Base-by-base conservation (phyloP, 2,113 vertebrate genomes). In the Ictidomys tridecemlineatus region DNA sequence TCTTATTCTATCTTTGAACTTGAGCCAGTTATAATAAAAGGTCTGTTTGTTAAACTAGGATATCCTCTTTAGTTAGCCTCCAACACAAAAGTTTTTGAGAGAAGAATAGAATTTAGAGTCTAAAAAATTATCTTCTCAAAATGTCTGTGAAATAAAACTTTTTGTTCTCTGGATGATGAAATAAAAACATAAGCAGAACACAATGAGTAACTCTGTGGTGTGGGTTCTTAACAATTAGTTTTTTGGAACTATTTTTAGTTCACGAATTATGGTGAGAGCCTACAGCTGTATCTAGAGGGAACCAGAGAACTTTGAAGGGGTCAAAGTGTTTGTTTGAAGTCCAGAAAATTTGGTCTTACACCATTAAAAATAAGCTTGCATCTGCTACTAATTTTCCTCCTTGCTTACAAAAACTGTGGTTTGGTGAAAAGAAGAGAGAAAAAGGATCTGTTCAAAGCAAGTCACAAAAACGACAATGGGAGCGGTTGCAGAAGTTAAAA, bases 311-410 rank as follows among this genome's bases (percentile, higher is more conserved):
- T 85, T 89, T 91, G 79, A 45, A 82, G n/a, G 70, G 56, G 58
- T 74, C 79, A 48, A 77, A 94, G 10, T 96, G 39, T 94, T 96
- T 85, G 84, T 77, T 85, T 95, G 77, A 96, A 93, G 58, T 96
- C 53, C 65, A 92, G 48, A 93, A 96, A 92, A 72, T 85, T 80
- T 97, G 90, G 74, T 95, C 76, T 77, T 89, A 91, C 72, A 88
- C 94, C 88, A 92, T 94, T 96, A 83, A 82, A 98, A 96, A 94
- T 96, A 96, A 91, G 73, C 63, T 53, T 79, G 63, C 80, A 85
- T 97, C 85, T 96, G 96, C 72, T 95, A 84, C 85, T 90, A 61
- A 95, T 96, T 96, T 93, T 92, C 63, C 96, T 94, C 96, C 67
- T 95, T 98, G 90, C 87, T 80, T 73, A 69, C 87, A 77, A 96